Conservation (phyloP, 2,797 vertebrate species). For the Ciconia nigra region DNA sequence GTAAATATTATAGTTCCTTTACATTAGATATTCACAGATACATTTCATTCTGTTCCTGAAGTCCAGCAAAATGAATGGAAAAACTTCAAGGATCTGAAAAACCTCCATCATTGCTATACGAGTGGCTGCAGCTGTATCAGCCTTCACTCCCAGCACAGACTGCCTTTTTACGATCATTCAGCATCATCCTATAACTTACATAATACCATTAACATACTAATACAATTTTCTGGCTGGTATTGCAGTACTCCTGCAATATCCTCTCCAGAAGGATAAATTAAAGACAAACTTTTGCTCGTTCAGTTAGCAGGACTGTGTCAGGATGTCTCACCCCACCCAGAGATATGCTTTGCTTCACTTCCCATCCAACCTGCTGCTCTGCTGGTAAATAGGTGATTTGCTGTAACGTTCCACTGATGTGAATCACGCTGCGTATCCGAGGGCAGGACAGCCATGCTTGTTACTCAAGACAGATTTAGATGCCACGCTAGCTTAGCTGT, state of each 20-base stretch:
- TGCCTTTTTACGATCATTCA: neutral
- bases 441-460: neutral
- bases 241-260: neutral
- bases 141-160: neutral
- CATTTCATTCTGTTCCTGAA: neutral
- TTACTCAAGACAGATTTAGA: neutral
- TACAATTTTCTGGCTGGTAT: neutral
- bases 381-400: fast-evolving
- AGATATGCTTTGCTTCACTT: fast-evolving
- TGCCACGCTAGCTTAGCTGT: neutral
- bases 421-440: fast-evolving
- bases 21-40: neutral
- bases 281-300: neutral
- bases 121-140: neutral
- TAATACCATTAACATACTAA: neutral
- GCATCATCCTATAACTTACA: neutral
- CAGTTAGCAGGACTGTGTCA: neutral
- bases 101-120: neutral
- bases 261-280: neutral
- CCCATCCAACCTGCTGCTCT: neutral
- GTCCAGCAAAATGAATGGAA: neutral
- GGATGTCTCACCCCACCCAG: neutral
- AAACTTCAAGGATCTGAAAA: neutral
- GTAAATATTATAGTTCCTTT: neutral
- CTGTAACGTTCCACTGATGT: neutral